A percentile compares a stretch with the other conserved stretches of the same genome.
Evolutionary conservation across 2,113 vertebrate species (phyloP).

Genomic region (Tupaia chinensis): DNA sequence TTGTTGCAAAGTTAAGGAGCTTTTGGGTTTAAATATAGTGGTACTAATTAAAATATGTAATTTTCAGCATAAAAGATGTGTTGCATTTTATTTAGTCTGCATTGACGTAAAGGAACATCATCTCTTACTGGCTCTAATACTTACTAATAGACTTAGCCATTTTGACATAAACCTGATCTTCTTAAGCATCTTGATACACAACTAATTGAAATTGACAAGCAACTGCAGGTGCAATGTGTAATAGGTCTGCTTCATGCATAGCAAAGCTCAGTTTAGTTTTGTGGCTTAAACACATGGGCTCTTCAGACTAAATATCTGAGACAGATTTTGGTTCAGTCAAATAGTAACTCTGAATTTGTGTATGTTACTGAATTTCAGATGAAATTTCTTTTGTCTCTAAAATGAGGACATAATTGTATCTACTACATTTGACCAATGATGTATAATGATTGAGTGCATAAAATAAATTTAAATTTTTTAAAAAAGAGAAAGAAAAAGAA

Average conservation of each 20-base stretch:
- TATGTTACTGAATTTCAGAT: neutral
- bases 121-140: neutral
- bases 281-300: neutral
- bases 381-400: neutral
- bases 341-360: neutral
- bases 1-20: constrained; percentile 27
- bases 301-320: neutral
- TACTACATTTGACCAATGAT: too few species aligned
- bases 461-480: too few species aligned
- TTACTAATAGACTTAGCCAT: neutral
- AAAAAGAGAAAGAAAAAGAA: too few species aligned
- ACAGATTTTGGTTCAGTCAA: neutral
- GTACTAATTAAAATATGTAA: constrained; percentile 40
- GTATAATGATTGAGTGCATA: too few species aligned
- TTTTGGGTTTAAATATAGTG: constrained; percentile 23
- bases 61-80: constrained; percentile 10
- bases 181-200: neutral
- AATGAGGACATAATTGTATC: neutral
- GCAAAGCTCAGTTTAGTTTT: neutral
- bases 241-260: neutral
- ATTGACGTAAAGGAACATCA: neutral
- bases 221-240: neutral
- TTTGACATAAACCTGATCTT: neutral
- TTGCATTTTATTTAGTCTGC: neutral
- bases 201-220: neutral